phyloP scores from a whole-genome alignment of 2,797 vertebrate genomes.

The Rhodeus uyekii region DNA sequence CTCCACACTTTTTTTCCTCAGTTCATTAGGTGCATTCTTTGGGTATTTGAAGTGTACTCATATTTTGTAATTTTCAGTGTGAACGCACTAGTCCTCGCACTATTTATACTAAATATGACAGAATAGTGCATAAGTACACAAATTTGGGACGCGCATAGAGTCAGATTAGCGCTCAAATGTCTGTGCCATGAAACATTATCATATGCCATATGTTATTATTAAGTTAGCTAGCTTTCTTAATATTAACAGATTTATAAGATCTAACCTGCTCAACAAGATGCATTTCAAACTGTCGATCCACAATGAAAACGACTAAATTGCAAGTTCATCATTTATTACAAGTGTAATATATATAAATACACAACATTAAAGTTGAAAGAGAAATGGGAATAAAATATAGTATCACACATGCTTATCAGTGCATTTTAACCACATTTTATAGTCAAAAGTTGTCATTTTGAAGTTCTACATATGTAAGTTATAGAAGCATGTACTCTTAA shows the following conservation, averaged over 20 bases:
- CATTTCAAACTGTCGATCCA: not conserved
- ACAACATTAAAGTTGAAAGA: not conserved
- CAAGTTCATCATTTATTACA: not conserved
- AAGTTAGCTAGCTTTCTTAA: not conserved
- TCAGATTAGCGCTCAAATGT: not conserved
- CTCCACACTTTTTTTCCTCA: too few relatives aligned
- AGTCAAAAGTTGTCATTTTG: not conserved
- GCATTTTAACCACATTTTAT: not conserved
- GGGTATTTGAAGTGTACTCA: too few relatives aligned
- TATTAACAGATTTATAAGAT: not conserved
- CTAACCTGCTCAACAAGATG: not conserved
- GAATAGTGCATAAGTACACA: too few relatives aligned
- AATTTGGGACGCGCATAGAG: too few relatives aligned
- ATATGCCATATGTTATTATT: not conserved
- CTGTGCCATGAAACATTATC: not conserved
- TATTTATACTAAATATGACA: too few relatives aligned
- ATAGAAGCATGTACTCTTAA: not conserved
- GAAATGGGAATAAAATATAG: not conserved
- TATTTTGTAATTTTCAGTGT: too few relatives aligned
- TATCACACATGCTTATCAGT: not conserved
- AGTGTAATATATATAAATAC: not conserved
- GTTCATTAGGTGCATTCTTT: too few relatives aligned
- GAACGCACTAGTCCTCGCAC: too few relatives aligned
- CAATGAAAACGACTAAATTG: not conserved
- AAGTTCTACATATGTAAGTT: not conserved